Base-by-base conservation (phyloP, 1,140 invertebrate genomes). In the Caenorhabditis remanei region DNA sequence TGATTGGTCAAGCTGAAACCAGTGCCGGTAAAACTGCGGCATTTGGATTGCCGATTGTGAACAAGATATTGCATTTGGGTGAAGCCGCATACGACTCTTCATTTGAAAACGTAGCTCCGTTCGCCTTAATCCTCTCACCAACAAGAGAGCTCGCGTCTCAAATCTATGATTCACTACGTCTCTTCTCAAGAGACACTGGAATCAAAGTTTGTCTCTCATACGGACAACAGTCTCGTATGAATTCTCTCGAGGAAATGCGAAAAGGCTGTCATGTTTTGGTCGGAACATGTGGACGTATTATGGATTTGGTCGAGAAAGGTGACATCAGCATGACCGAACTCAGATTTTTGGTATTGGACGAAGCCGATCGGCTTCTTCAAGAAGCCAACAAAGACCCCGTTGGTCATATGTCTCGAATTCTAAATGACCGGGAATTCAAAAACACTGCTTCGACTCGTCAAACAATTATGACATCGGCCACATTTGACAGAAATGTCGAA, bases 91-190 rank as follows among this genome's bases (percentile, higher is more conserved):
- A 89, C 19, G 87, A 92, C 84, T 91, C 50, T 6, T n/a, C 21
- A 24, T n/a, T 7, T 13, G 9, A 7, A 16, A 11, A 92, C 21
- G 87, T 82, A 67, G 88, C 87, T 4, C 84, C 90, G 21, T 92
- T 87, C 84, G 91, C 91, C 9, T 83, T 92, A 9, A 75, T 92
- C 21, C 79, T 92, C 19, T 89, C 92, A 6, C 92, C 92, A 8
- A 93, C 92, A 6, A 55, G 92, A 24, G 92, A 93, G 85, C 63
- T 93, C 14, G 92, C 90, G 16, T 88, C 86, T n/a, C 92, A 92
- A 86, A 92, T 93, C 61, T 79, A 84, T n/a, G 92, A 92, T 2
- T 9, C 16, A 50, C 43, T 65, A 3, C 58, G 46, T 50, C 9
- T 7, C 6, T 58, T 58, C 41, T 46, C 53, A 0, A 1, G 2